Conservation (phyloP, 2,797 vertebrate genomes). For the Pampus argenteus region DNA sequence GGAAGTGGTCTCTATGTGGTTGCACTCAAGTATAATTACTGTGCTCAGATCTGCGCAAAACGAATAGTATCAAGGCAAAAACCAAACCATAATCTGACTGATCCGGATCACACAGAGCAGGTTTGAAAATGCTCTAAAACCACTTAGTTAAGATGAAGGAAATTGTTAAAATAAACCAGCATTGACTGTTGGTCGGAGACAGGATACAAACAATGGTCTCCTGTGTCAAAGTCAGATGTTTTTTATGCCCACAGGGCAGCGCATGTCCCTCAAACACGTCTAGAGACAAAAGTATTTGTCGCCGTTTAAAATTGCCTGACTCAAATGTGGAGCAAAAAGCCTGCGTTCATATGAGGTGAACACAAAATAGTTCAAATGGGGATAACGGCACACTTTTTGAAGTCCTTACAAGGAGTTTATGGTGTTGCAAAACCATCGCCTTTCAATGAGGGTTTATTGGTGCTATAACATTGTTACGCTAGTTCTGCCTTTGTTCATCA, state of each 20-base stretch:
- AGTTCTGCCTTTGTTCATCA: conserved; percentile 7
- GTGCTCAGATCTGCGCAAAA: neutral
- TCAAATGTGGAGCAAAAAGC: neutral
- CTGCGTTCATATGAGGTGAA: too few species aligned
- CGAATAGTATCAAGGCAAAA: neutral
- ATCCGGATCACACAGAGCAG: neutral
- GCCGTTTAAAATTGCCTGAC: neutral
- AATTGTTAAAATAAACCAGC: neutral
- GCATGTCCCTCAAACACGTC: neutral
- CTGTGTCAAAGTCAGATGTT: neutral
- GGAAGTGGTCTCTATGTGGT: neutral
- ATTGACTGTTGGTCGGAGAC: neutral
- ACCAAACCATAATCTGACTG: neutral
- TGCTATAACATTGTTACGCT: neutral
- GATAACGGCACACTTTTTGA: too few species aligned
- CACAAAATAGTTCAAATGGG: too few species aligned
- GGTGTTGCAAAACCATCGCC: neutral
- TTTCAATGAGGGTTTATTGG: neutral
- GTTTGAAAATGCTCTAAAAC: neutral
- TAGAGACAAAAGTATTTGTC: neutral
- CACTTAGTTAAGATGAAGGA: neutral
- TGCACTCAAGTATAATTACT: neutral
- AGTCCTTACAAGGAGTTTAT: too few species aligned
- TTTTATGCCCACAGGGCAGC: neutral
- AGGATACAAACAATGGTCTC: neutral